These are phyloP conservation scores for Xerus inauris DNA, from an alignment of 2,113 vertebrate species.

Conservation along the genomic window DNA sequence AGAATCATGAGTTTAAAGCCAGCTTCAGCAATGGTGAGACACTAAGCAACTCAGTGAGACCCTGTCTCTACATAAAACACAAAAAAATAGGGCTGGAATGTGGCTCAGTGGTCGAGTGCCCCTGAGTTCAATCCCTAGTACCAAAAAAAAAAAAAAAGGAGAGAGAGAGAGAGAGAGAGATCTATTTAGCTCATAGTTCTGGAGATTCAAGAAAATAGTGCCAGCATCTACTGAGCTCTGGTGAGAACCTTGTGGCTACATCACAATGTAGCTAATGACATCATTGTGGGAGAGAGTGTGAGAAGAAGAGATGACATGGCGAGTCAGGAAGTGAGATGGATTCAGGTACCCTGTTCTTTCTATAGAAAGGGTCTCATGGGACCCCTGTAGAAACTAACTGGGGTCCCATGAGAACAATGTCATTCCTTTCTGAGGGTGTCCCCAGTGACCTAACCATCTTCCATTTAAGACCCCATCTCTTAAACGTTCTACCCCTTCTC, in stretches of 20 bases:
- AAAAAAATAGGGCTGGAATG: no score
- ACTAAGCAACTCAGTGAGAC: no score
- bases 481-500: not conserved
- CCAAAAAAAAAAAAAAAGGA: no score
- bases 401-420: not conserved
- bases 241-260: not conserved
- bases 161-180: no score
- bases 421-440: not conserved
- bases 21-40: no score
- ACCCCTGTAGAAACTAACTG: not conserved
- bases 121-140: no score
- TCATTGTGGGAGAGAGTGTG: not conserved
- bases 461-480: not conserved
- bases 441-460: not conserved
- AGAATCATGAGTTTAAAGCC: no score
- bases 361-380: no score
- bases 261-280: not conserved
- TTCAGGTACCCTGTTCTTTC: no score
- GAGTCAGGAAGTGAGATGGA: not conserved
- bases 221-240: not conserved
- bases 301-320: not conserved
- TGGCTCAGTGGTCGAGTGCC: no score
- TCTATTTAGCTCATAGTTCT: not conserved
- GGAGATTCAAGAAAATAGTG: not conserved
- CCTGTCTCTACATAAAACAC: no score